phyloP scores from a whole-genome alignment of 1,140 invertebrate genomes.

The Nomia melanderi region DNA sequence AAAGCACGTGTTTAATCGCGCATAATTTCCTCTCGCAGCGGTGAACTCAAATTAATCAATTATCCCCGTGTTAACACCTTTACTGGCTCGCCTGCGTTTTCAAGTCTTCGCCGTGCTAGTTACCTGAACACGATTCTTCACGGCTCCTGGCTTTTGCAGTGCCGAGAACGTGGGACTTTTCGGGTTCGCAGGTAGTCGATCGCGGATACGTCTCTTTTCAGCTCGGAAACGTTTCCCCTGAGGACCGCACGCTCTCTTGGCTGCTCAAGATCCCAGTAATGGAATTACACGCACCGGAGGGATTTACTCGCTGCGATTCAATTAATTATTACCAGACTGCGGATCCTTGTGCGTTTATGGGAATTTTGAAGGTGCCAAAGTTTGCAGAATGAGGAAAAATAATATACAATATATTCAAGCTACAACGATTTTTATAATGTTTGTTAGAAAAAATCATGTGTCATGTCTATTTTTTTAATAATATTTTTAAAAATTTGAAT shows the following conservation, averaged over 20 bases:
- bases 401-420: no score
- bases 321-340: constrained; percentile 57
- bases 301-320: constrained; percentile 47
- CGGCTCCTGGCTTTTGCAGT: constrained; percentile 70
- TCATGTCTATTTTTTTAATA: no score
- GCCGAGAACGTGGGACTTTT: constrained; percentile 61
- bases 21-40: background rate
- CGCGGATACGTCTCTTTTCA: constrained; percentile 24
- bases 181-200: constrained; percentile 40
- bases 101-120: constrained; percentile 4
- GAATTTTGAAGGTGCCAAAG: no score
- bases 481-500: no score
- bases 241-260: constrained; percentile 72
- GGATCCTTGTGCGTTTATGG: no score
- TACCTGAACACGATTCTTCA: constrained; percentile 64
- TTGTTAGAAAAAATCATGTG: no score
- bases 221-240: constrained; percentile 17
- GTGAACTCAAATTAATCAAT: constrained; percentile 54
- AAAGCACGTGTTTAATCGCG: constrained; percentile 26
- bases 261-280: constrained; percentile 73
- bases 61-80: constrained; percentile 68
- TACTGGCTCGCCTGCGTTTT: constrained; percentile 37
- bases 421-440: no score
- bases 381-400: no score
- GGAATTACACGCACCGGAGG: constrained; percentile 65